Evolutionary conservation across 2,797 vertebrate genomes (phyloP), one percentile per base, ranked within the genome.

Genomic region (Lophius americanus): DNA sequence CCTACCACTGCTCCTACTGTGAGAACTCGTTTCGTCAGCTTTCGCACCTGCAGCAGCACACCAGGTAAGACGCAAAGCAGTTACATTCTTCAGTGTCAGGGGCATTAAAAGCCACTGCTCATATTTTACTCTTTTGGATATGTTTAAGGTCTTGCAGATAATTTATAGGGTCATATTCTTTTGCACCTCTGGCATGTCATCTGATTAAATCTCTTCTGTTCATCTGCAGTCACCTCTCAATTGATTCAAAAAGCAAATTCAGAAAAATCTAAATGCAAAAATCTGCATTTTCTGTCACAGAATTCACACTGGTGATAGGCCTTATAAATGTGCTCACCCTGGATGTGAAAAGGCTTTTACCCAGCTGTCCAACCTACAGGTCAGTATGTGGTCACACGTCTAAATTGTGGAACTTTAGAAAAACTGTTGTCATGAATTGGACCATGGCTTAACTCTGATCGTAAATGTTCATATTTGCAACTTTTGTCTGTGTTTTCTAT

Each of bases 21-120:
- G 97, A 99, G 92, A 98, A 99, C 92, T 98, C 97, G 68, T 99
- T 99, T 94, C 96, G 97, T 67, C 98, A 99, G 92, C 95, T 99
- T 65, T 99, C 98, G 70, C 98, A 99, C 92, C 96, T 99, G 90
- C 98, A 99, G 93, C 97, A 99, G 93, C 98, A 99, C 92, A 99
- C 97, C 91, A 97, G 98, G 98, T 99, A 50, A 60, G 92, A 51
- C 39, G 2, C 4, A 36, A 23, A 39, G 37, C 23, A 32, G 9
- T 11, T 6, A 2, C n/a, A 23, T 3, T 47, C 6, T 32, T 4
- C 10, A 23, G 9, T 36, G 38, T 14, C 6, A 11, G 52, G 43
- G 2, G 36, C 53, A 32, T 7, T 33, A 35, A 51, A 43, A 4
- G 33, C 41, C 41, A 42, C 41, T 42, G 41, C 37, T 38, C 1